phyloP scores from a whole-genome alignment of 2,113 vertebrate genomes.

The Plecturocebus donacophilus region DNA sequence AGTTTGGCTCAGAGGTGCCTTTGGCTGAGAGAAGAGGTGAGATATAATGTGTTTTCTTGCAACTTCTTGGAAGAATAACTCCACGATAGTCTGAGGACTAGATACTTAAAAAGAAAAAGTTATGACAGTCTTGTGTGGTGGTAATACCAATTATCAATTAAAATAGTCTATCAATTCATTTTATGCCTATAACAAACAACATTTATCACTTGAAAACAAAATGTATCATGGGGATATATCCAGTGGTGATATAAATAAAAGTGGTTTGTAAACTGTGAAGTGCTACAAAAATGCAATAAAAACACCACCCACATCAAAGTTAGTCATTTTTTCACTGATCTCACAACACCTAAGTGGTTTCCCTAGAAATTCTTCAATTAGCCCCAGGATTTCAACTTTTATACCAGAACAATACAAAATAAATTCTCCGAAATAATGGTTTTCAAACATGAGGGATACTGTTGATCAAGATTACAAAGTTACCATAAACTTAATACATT shows the following conservation, averaged over 20 bases:
- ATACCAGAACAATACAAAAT: background rate
- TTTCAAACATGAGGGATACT: background rate
- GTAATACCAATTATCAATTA: background rate
- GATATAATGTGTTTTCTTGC: conserved; percentile 90
- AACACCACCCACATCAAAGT: background rate
- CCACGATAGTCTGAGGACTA: conserved; percentile 92
- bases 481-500: background rate
- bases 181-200: background rate
- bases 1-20: conserved; percentile 79
- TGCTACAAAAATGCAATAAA: background rate
- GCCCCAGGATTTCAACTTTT: background rate
- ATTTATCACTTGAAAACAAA: conserved; percentile 31
- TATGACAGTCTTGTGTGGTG: background rate
- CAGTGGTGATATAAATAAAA: background rate
- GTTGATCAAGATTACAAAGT: background rate
- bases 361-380: background rate
- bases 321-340: background rate
- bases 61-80: conserved; percentile 95
- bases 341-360: background rate
- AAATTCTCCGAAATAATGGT: background rate
- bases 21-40: conserved; percentile 89
- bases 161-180: conserved; percentile 27
- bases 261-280: background rate
- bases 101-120: conserved; percentile 81
- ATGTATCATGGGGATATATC: background rate